These are phyloP conservation scores for Napeogenes sylphis DNA, from an alignment of 2,888 invertebrate genomes.

Conservation along the genomic window DNA sequence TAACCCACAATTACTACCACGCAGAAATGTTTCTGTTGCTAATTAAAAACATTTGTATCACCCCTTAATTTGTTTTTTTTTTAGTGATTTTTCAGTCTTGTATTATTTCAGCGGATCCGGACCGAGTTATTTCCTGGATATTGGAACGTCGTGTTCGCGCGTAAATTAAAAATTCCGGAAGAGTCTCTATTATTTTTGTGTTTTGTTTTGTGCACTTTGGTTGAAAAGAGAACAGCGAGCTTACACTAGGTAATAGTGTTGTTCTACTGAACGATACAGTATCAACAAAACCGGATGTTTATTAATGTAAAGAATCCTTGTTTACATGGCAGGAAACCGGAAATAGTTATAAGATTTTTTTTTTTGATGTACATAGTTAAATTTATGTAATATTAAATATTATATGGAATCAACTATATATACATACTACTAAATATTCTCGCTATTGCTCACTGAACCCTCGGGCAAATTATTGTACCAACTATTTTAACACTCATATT, in stretches of 20 bases:
- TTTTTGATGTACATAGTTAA: no score
- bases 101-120: slow-evolving; percentile 25
- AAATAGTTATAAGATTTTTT: neutral
- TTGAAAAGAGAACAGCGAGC: slow-evolving; percentile 18
- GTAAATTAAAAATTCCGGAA: slow-evolving; percentile 39
- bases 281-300: neutral
- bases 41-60: slow-evolving; percentile 7
- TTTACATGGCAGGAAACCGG: neutral
- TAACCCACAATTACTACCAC: neutral
- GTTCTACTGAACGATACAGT: slow-evolving; percentile 28
- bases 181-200: slow-evolving; percentile 47
- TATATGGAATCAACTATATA: no score
- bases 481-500: no score
- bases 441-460: no score
- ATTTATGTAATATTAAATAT: no score
- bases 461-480: no score
- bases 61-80: slow-evolving; percentile 8
- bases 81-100: slow-evolving; percentile 16
- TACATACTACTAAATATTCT: no score
- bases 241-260: slow-evolving; percentile 13
- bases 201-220: slow-evolving; percentile 36
- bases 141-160: slow-evolving; percentile 31
- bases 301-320: neutral
- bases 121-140: slow-evolving; percentile 27
- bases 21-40: slow-evolving; percentile 1